Evolutionary conservation across 1,140 invertebrate species (phyloP).

Genomic region (Drosophila lacertosa): DNA sequence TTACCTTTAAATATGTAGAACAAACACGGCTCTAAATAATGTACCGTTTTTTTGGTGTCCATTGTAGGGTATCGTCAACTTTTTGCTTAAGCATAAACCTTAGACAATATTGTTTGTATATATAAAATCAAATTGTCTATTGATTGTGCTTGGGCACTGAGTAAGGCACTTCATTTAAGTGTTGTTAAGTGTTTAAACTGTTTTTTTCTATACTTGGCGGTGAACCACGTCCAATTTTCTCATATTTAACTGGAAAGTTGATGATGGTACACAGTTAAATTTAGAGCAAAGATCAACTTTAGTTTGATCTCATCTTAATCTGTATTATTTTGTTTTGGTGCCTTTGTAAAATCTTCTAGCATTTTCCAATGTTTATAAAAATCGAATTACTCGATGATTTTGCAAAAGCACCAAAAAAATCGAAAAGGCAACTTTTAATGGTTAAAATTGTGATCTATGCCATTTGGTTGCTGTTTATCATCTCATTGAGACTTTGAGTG

Average conservation of each 20-base stretch:
- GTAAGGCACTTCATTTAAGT: neutral
- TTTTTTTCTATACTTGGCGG: neutral
- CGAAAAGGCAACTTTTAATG: neutral
- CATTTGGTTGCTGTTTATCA: constrained; percentile 2
- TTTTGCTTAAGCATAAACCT: neutral
- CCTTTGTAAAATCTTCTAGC: neutral
- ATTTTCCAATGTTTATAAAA: neutral
- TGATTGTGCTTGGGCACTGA: neutral
- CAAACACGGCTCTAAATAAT: constrained; percentile 51
- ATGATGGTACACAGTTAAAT: constrained; percentile 3
- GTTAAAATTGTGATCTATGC: neutral
- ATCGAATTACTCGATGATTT: constrained; percentile 5
- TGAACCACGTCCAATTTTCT: constrained; percentile 3
- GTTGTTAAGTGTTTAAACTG: neutral
- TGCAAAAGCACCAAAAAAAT: neutral
- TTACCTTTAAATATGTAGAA: constrained; percentile 66
- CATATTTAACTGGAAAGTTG: neutral
- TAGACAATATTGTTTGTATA: constrained; percentile 3
- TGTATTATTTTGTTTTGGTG: neutral
- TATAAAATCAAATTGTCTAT: constrained; percentile 8
- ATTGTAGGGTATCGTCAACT: constrained; percentile 15
- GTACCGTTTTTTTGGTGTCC: constrained; percentile 14
- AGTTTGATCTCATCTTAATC: neutral
- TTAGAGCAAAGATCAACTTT: neutral
- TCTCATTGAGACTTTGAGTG: constrained; percentile 9